These are phyloP conservation scores for Azemiops feae DNA, from an alignment of 2,113 vertebrate genomes.

Conservation along the genomic window DNA sequence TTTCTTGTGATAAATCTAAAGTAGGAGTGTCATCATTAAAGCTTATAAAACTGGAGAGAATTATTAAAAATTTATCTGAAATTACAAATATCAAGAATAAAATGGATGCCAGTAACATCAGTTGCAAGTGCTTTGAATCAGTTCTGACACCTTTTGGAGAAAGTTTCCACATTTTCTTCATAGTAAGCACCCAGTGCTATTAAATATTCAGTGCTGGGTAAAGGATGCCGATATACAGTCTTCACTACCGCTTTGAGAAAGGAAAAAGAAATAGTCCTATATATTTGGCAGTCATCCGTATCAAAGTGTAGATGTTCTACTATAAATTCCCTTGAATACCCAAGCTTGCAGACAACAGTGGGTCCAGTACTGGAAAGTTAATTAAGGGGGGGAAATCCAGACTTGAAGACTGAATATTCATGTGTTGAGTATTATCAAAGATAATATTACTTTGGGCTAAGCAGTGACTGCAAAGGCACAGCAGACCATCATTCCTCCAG, in stretches of 20 bases:
- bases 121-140: conserved; percentile 73
- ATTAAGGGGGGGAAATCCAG: conserved; percentile 62
- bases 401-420: conserved; percentile 71
- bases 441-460: conserved; percentile 80
- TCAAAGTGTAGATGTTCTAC: conserved; percentile 71
- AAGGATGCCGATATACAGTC: conserved; percentile 64
- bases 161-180: conserved; percentile 71
- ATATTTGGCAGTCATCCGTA: conserved; percentile 83
- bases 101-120: conserved; percentile 74
- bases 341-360: conserved; percentile 73
- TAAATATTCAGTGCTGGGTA: conserved; percentile 77
- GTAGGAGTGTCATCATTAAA: conserved; percentile 78
- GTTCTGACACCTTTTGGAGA: conserved; percentile 63
- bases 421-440: conserved; percentile 71
- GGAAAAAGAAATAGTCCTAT: conserved; percentile 66
- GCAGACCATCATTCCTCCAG: conserved; percentile 76
- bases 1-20: conserved; percentile 76
- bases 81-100: conserved; percentile 76
- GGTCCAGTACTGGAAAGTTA: conserved; percentile 73
- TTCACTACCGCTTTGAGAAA: conserved; percentile 73
- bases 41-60: conserved; percentile 81
- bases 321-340: conserved; percentile 76
- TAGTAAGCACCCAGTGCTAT: conserved; percentile 74
- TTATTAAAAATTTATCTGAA: conserved; percentile 78
- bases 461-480: conserved; percentile 83